phyloP scores from a whole-genome alignment of 2,113 vertebrate species.

The Amia ocellicauda region DNA sequence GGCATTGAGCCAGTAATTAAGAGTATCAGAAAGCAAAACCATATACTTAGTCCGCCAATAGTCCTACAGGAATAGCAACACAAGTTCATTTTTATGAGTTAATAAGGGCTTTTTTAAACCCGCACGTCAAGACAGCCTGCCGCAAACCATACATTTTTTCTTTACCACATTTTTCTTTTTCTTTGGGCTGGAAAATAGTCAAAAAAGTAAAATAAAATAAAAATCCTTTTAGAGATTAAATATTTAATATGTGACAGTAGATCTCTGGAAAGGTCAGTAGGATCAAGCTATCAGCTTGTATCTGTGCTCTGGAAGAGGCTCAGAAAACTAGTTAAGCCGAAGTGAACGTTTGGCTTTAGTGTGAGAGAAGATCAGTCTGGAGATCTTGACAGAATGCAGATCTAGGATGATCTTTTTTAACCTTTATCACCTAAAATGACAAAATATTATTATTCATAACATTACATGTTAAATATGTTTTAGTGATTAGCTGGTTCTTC shows the following conservation, averaged over 20 bases:
- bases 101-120: constrained; percentile 55
- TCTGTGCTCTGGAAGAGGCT: no score
- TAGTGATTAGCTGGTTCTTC: no score
- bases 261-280: background rate
- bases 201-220: background rate
- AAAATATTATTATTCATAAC: no score
- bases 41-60: constrained; percentile 57
- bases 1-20: constrained; percentile 51
- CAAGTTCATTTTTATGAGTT: constrained; percentile 53
- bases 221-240: no score
- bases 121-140: constrained; percentile 38
- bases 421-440: no score
- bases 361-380: no score
- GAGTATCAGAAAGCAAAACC: constrained; percentile 41
- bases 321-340: no score
- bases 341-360: no score
- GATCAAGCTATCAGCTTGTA: background rate
- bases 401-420: no score
- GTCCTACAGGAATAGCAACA: constrained; percentile 55
- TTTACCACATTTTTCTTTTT: constrained; percentile 41
- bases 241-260: no score
- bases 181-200: constrained; percentile 36
- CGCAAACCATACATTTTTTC: constrained; percentile 7
- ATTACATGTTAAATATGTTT: no score
- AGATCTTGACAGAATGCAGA: no score